Conservation (phyloP, 2,797 vertebrate genomes). For the Crocidura indochinensis region DNA sequence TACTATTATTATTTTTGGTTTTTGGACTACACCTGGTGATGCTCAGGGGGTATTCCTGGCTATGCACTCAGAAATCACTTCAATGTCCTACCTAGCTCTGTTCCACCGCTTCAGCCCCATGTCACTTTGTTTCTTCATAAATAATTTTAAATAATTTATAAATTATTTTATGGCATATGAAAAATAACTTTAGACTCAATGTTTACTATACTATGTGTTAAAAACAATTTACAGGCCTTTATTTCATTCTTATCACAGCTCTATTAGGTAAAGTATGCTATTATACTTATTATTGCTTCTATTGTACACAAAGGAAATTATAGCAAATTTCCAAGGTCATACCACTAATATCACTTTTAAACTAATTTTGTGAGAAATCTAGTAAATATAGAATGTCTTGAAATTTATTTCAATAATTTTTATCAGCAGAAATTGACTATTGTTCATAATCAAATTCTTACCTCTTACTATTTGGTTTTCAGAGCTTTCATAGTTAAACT, state of each 20-base stretch:
- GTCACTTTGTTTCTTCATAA: no score
- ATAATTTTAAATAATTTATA: no score
- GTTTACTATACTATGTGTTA: background rate
- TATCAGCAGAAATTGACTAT: background rate
- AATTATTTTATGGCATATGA: no score
- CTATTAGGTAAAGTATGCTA: background rate
- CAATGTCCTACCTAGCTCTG: no score
- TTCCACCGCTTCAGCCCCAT: no score
- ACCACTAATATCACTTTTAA: background rate
- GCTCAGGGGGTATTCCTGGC: no score
- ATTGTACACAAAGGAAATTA: background rate
- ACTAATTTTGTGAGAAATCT: background rate
- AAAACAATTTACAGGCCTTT: background rate
- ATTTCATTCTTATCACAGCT: background rate
- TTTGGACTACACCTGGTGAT: no score
- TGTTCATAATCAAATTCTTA: background rate
- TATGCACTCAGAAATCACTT: no score
- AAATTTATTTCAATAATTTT: conserved; percentile 16
- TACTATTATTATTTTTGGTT: no score
- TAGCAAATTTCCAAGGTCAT: background rate
- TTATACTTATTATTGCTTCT: background rate
- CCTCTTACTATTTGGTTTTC: background rate
- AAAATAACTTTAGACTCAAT: conserved; percentile 1
- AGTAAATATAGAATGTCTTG: background rate
- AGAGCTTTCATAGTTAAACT: conserved; percentile 13